Percentiles rank a stretch among this genome's conserved stretches.
These are phyloP conservation scores for Neodiprion pinetum DNA, from an alignment of 1,140 invertebrate species.

Conservation along the genomic window DNA sequence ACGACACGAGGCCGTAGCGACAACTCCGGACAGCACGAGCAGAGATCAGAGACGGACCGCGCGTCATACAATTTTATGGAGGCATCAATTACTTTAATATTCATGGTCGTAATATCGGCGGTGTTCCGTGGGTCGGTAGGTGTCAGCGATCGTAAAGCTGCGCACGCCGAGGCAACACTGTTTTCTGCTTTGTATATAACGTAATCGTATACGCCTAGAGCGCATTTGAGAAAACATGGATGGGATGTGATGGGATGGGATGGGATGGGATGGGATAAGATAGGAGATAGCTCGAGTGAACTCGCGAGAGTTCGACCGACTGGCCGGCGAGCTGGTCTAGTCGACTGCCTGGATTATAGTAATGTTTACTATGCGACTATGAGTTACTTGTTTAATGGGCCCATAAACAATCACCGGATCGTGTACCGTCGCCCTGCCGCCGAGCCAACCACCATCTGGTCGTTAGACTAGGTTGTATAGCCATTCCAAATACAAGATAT, in stretches of 20 bases:
- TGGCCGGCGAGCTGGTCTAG: not conserved
- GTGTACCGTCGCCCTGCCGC: slow-evolving; percentile 33
- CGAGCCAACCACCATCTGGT: slow-evolving; percentile 31
- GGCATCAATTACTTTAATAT: slow-evolving; percentile 57
- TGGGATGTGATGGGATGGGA: not conserved
- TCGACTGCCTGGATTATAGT: slow-evolving; percentile 43
- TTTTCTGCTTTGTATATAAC: slow-evolving; percentile 31
- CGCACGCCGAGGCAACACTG: slow-evolving; percentile 20
- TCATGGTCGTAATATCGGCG: slow-evolving; percentile 45
- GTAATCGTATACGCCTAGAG: slow-evolving; percentile 31
- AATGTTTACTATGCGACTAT: slow-evolving; percentile 43
- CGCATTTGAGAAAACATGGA: not conserved
- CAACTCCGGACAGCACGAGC: no score
- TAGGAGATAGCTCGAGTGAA: no score
- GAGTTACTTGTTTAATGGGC: slow-evolving; percentile 43
- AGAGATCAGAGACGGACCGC: slow-evolving; percentile 33
- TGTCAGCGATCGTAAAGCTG: slow-evolving; percentile 50
- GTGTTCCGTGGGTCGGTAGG: slow-evolving; percentile 29
- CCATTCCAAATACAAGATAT: slow-evolving; percentile 11
- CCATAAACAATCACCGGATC: slow-evolving; percentile 46
- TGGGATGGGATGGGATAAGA: not conserved
- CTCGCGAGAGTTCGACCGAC: not conserved
- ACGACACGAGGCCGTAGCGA: no score
- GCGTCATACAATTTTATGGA: slow-evolving; percentile 46
- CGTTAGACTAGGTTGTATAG: slow-evolving; percentile 25